Evolutionary conservation across 2,888 invertebrate species (phyloP), one percentile per base, ranked within the genome.

Genomic region (Mythimna impura): DNA sequence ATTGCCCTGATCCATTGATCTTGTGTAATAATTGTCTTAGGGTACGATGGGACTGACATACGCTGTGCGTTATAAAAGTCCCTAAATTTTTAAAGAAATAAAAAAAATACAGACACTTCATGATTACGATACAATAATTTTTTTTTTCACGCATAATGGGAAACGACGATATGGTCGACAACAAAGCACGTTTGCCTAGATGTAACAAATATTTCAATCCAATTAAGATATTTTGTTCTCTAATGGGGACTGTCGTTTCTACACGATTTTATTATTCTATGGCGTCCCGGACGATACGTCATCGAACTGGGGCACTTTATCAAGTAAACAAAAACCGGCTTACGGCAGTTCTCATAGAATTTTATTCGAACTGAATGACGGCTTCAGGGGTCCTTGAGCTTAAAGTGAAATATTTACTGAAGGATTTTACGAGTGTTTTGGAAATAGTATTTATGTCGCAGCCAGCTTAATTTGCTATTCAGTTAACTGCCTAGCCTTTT

Each of bases 241-340:
- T 50, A 2, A 7, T 50, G 12, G 12, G 43, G 1, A 20, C 14
- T 72, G 20, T 54, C 52, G 1, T 12, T 36, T 54, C 73, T 80
- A 7, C 9, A 22, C 20, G 0, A 5, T 60, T 30, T 30, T 36
- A 20, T 20, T 22, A 30, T 7, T 73, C 73, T 61, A 9, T 54
- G 30, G 30, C 36, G 3, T 17, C 36, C 25, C 43, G 73, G 20
- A 22, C 36, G 65, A 80, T 78, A 78, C 67, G 73, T 74, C 76
- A 74, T 78, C 71, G 73, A 86, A 83, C 78, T 62, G 67, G 50
- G 76, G 81, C 84, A 88, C 89, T 89, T 87, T 89, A 89, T 89
- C 87, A 87, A 82, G 81, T 84, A 86, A 88, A 89, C 86, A 89
- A 87, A 88, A 86, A 85, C 80, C 64, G 72, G 74, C 79, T 82